phyloP scores from a whole-genome alignment of 2,113 vertebrate species.

The Embiotoca jacksoni region DNA sequence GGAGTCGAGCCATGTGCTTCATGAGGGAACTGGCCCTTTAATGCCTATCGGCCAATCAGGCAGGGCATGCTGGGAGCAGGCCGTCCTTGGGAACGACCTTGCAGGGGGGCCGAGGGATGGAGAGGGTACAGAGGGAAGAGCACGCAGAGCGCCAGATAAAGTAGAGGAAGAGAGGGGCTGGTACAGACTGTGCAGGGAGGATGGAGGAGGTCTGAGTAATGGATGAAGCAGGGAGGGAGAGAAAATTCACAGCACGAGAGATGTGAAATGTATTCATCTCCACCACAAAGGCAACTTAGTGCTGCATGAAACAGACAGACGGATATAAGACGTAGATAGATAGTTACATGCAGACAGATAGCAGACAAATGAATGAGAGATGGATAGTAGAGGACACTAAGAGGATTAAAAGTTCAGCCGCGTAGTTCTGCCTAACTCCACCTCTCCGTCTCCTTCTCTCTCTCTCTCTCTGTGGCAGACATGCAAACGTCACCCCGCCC shows the following conservation, averaged over 20 bases:
- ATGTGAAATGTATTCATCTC: conserved; percentile 15
- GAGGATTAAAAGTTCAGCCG: conserved; percentile 79
- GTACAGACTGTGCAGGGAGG: conserved; percentile 4
- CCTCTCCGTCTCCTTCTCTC: conserved; percentile 35
- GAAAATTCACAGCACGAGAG: conserved; percentile 1
- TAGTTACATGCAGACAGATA: conserved; percentile 30
- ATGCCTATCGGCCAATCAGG: conserved; percentile 80
- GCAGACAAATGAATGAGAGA: conserved; percentile 60
- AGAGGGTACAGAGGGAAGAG: conserved; percentile 50
- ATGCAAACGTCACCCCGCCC: conserved; percentile 60
- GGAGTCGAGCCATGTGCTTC: conserved; percentile 70
- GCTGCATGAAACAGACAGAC: conserved; percentile 19
- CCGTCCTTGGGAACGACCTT: conserved; percentile 86
- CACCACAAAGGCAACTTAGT: conserved; percentile 23
- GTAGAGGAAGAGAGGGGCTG: conserved; percentile 32
- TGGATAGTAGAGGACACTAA: conserved; percentile 67
- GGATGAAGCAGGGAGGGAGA: not conserved
- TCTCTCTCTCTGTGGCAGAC: conserved; percentile 45
- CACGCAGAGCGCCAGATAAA: conserved; percentile 44
- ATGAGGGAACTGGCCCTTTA: conserved; percentile 81
- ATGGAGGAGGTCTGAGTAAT: conserved; percentile 1
- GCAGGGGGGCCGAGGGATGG: conserved; percentile 73
- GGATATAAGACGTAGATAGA: conserved; percentile 29
- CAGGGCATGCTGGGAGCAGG: conserved; percentile 74
- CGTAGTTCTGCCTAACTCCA: conserved; percentile 55